phyloP scores from a whole-genome alignment of 2,797 vertebrate genomes.

The Aeoliscus strigatus region DNA sequence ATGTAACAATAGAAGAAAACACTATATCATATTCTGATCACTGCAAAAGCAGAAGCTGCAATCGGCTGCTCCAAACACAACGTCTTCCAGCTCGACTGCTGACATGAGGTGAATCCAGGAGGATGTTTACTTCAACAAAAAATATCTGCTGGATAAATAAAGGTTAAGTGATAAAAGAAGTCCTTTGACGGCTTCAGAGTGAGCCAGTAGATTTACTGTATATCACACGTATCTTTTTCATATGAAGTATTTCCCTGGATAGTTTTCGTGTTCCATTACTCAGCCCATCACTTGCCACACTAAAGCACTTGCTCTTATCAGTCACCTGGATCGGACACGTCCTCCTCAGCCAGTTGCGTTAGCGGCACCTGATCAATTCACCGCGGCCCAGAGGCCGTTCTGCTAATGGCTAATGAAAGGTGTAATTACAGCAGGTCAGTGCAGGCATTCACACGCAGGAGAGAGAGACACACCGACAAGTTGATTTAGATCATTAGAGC shows the following conservation, averaged over 20 bases:
- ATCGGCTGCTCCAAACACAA: no score
- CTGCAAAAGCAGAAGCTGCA: no score
- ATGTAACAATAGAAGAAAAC: no score
- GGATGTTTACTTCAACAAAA: no score
- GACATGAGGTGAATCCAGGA: no score
- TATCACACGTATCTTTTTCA: slow-evolving; percentile 41
- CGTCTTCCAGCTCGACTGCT: no score
- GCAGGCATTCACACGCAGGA: slow-evolving; percentile 44
- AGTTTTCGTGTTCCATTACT: slow-evolving; percentile 50
- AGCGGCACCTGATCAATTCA: slow-evolving; percentile 61
- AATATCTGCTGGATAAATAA: slow-evolving; percentile 3
- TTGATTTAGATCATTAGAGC: slow-evolving; percentile 70
- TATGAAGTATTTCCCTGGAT: slow-evolving; percentile 40
- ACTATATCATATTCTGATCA: no score
- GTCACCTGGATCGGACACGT: slow-evolving; percentile 19
- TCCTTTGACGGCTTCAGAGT: slow-evolving; percentile 20
- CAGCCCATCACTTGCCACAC: slow-evolving; percentile 37
- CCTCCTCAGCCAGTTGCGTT: slow-evolving; percentile 47
- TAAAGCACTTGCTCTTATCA: slow-evolving; percentile 59
- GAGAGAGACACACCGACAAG: slow-evolving; percentile 50
- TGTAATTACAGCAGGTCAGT: slow-evolving; percentile 70
- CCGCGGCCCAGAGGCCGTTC: slow-evolving; percentile 47
- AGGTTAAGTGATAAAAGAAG: slow-evolving; percentile 18
- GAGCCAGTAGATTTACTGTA: slow-evolving; percentile 33
- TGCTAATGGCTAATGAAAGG: slow-evolving; percentile 73